A percentile compares a stretch with the other conserved stretches of the same genome.
phyloP scores from a whole-genome alignment of 2,113 vertebrate species.

The Rhombomys opimus region DNA sequence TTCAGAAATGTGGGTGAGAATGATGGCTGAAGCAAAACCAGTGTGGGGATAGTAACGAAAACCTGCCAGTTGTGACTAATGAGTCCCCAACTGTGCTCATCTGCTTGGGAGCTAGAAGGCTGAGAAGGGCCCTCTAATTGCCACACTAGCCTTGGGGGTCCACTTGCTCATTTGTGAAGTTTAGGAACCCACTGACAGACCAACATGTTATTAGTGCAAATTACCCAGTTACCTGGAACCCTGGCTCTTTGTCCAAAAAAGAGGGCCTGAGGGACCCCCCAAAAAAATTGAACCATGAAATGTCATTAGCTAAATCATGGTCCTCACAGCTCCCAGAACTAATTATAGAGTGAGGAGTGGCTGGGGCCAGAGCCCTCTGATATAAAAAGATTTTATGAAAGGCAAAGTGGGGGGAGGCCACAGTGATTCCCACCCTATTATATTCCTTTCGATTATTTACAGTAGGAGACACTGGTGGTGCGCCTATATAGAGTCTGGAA shows the following conservation, averaged over 20 bases:
- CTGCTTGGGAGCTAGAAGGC: background rate
- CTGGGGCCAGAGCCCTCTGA: constrained; percentile 74
- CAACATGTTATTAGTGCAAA: background rate
- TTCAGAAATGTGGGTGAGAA: background rate
- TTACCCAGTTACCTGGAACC: constrained; percentile 36
- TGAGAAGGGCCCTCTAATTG: background rate
- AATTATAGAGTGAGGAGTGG: constrained; percentile 79
- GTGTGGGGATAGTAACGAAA: background rate
- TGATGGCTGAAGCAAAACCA: background rate
- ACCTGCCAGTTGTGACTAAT: background rate
- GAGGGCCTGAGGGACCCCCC: constrained; percentile 38
- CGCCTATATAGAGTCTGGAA: constrained; percentile 82
- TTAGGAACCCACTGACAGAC: constrained; percentile 7
- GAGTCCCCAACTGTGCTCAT: background rate
- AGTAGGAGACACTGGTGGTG: constrained; percentile 78
- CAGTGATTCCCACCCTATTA: constrained; percentile 76
- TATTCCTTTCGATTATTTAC: constrained; percentile 81
- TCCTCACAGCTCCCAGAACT: constrained; percentile 59
- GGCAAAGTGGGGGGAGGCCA: constrained; percentile 63
- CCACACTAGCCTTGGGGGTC: background rate
- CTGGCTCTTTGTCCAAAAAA: constrained; percentile 18
- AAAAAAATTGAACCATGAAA: constrained; percentile 48
- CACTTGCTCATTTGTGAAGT: background rate
- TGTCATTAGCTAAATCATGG: constrained; percentile 71
- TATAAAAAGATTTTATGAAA: constrained; percentile 85